These are phyloP conservation scores for Cheilosia grossa DNA, from an alignment of 2,888 invertebrate genomes.

Conservation along the genomic window DNA sequence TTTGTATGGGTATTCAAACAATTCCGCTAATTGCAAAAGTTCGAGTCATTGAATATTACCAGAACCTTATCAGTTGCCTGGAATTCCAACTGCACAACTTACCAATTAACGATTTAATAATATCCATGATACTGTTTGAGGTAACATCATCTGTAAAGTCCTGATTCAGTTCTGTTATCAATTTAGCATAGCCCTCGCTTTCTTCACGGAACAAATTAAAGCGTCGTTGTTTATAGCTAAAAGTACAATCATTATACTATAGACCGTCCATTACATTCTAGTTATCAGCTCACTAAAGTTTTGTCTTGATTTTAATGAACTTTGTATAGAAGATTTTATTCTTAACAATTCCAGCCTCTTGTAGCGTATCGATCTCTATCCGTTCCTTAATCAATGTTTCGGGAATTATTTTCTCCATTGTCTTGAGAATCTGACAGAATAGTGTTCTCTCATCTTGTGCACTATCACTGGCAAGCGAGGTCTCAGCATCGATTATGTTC, in stretches of 20 bases:
- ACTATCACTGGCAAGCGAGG: conserved; percentile 85
- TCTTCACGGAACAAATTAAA: conserved; percentile 99
- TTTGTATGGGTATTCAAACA: no score
- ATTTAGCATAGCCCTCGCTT: conserved; percentile 99
- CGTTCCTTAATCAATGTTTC: conserved; percentile 95
- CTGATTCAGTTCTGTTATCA: conserved; percentile 96
- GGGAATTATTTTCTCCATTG: conserved; percentile 91
- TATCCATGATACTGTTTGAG: conserved; percentile 90
- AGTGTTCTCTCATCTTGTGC: conserved; percentile 89
- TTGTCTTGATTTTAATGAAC: conserved; percentile 98
- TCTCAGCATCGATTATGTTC: conserved; percentile 93
- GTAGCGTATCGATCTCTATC: conserved; percentile 95
- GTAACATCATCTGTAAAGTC: conserved; percentile 84
- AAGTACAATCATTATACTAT: conserved; percentile 76
- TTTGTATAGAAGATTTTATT: conserved; percentile 96
- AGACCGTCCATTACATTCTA: neutral
- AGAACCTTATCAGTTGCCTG: no score
- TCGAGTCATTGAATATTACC: no score
- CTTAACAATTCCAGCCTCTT: conserved; percentile 94
- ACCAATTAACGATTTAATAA: conserved; percentile 97
- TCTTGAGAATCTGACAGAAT: conserved; percentile 91
- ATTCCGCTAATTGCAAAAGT: no score
- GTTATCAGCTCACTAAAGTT: conserved; percentile 93
- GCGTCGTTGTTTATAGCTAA: conserved; percentile 99
- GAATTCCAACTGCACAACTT: conserved; percentile 74